A percentile compares a stretch with the other conserved stretches of the same genome.
phyloP scores from a whole-genome alignment of 2,797 vertebrate species.

The Tokudaia tokunoshimensis region DNA sequence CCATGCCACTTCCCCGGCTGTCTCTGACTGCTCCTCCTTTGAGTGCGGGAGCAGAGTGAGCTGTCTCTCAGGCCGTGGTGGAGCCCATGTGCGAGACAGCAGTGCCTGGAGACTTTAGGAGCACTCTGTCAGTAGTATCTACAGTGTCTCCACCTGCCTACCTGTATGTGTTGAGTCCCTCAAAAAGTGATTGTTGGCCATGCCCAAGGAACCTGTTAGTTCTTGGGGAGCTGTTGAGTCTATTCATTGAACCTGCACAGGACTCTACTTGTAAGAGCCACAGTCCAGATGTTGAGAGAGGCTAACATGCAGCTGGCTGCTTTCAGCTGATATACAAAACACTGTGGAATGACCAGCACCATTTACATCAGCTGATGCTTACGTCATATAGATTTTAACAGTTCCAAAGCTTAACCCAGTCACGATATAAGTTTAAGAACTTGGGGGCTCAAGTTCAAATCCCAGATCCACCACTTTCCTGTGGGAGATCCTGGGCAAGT shows the following conservation, averaged over 20 bases:
- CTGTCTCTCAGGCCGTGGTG: not conserved
- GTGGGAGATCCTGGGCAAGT: no score
- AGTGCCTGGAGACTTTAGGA: not conserved
- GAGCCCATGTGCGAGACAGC: no score
- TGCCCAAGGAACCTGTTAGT: not conserved
- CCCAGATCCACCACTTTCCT: not conserved
- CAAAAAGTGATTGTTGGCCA: not conserved
- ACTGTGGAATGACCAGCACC: not conserved
- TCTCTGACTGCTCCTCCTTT: not conserved
- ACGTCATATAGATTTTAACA: not conserved
- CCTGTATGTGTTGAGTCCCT: not conserved
- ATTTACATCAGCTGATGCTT: not conserved
- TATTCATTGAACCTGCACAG: not conserved
- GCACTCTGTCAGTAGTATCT: not conserved
- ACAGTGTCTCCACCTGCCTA: no score
- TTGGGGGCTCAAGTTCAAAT: not conserved
- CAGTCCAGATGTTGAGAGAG: not conserved
- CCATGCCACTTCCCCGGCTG: accelerated
- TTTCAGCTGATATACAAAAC: not conserved
- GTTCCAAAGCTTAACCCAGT: not conserved
- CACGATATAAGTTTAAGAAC: not conserved
- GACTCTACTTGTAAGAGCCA: not conserved
- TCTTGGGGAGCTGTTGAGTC: not conserved
- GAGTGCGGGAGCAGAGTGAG: no score
- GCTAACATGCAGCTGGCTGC: not conserved